Percentiles rank a stretch among this genome's conserved stretches.
Conservation (phyloP, 2,797 vertebrate genomes). For the Sebastes hubbsi region DNA sequence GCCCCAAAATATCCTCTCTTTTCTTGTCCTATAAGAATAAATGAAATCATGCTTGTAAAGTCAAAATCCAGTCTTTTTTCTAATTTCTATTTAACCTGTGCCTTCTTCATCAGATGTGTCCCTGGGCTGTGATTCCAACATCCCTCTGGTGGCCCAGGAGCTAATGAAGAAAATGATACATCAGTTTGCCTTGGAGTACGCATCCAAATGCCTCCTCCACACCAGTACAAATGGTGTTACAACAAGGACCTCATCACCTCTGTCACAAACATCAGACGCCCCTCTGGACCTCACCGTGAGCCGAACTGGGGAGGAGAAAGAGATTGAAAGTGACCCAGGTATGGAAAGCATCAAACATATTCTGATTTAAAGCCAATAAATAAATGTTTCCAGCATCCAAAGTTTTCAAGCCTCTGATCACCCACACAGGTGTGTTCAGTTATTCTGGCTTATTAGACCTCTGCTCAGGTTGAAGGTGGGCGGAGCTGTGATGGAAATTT, state of each 20-base stretch:
- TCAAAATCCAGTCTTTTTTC: neutral
- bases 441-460: too few species aligned
- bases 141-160: slow-evolving; percentile 97
- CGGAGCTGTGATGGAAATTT: too few species aligned
- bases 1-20: neutral
- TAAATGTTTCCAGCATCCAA: neutral
- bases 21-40: neutral
- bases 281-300: slow-evolving; percentile 97
- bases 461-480: too few species aligned
- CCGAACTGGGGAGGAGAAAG: slow-evolving; percentile 86
- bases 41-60: neutral
- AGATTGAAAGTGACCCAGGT: slow-evolving; percentile 84
- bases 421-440: too few species aligned
- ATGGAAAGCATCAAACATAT: slow-evolving; percentile 30
- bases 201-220: slow-evolving; percentile 94
- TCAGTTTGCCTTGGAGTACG: slow-evolving; percentile 98
- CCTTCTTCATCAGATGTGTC: slow-evolving; percentile 86
- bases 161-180: slow-evolving; percentile 99
- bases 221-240: slow-evolving; percentile 87
- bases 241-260: slow-evolving; percentile 82
- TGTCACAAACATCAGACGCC: slow-evolving; percentile 88
- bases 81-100: neutral
- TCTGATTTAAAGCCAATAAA: neutral
- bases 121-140: slow-evolving; percentile 94
- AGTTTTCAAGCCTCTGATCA: neutral